A percentile compares a stretch with the other conserved stretches of the same genome.
Evolutionary conservation across 2,797 vertebrate genomes (phyloP).

Genomic region (Sylvilagus floridanus): DNA sequence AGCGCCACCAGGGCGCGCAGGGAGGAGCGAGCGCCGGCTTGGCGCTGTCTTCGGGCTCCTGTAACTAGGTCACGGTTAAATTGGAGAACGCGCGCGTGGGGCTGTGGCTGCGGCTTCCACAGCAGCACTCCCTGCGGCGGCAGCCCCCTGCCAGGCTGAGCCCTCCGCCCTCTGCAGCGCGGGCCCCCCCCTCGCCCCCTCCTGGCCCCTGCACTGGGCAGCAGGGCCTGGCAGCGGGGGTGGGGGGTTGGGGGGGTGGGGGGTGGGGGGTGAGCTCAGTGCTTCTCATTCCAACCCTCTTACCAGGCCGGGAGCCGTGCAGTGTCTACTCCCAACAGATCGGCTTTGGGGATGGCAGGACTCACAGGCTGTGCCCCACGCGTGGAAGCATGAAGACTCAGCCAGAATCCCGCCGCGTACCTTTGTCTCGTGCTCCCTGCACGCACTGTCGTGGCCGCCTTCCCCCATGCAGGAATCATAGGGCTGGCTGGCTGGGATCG

Average conservation of each 20-base stretch:
- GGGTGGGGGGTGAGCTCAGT: no score
- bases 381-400: not conserved
- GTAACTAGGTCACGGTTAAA: constrained; percentile 17
- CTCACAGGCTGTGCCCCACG: no score
- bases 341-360: no score
- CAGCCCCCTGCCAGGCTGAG: no score
- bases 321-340: no score
- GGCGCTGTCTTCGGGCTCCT: not conserved
- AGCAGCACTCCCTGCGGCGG: not conserved
- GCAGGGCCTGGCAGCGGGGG: no score
- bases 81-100: not conserved
- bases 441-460: not conserved
- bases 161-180: no score
- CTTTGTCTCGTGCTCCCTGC: not conserved
- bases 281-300: not conserved
- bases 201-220: not conserved
- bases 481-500: accelerated
- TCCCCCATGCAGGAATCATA: not conserved
- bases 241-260: no score
- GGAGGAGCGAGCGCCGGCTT: no score
- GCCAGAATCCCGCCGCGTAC: not conserved
- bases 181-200: no score
- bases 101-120: not conserved
- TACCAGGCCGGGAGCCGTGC: no score
- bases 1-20: not conserved